phyloP scores from a whole-genome alignment of 1,140 invertebrate species.

The Drosophila ohnishii region DNA sequence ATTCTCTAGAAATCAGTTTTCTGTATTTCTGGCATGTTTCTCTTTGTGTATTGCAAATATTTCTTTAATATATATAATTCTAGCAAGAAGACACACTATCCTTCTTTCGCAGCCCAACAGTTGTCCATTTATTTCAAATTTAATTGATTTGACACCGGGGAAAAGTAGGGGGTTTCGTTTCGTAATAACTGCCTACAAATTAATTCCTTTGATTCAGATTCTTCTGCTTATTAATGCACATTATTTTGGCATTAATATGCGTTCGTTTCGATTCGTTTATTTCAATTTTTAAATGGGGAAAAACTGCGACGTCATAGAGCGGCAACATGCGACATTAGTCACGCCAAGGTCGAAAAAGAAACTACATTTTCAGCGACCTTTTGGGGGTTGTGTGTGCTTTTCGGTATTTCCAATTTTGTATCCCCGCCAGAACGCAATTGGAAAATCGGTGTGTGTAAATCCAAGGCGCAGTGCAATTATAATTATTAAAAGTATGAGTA shows the following conservation, averaged over 20 bases:
- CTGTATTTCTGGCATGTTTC: background rate
- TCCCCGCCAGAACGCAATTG: constrained; percentile 32
- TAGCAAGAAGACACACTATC: constrained; percentile 11
- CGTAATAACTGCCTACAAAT: constrained; percentile 21
- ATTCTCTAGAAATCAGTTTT: background rate
- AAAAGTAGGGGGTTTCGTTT: background rate
- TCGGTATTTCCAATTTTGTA: constrained; percentile 11
- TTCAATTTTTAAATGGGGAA: constrained; percentile 25
- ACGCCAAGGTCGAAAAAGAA: constrained; percentile 31
- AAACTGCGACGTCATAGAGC: constrained; percentile 36
- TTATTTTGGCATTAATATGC: constrained; percentile 32
- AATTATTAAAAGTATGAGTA: constrained; percentile 4
- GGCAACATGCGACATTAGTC: constrained; percentile 36
- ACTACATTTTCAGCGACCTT: constrained; percentile 11
- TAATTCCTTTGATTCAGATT: constrained; percentile 36
- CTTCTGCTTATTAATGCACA: constrained; percentile 17
- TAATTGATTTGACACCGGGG: constrained; percentile 56
- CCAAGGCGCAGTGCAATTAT: constrained; percentile 20
- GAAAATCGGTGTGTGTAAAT: constrained; percentile 6
- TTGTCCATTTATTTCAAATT: constrained; percentile 65
- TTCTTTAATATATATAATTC: constrained; percentile 5
- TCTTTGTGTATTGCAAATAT: constrained; percentile 9
- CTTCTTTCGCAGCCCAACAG: constrained; percentile 26
- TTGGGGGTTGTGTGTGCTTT: background rate
- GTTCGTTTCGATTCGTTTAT: constrained; percentile 22